Base-by-base conservation (phyloP, 37 sponge, comb jelly and placozoan species). In the Amphimedon queenslandica region DNA sequence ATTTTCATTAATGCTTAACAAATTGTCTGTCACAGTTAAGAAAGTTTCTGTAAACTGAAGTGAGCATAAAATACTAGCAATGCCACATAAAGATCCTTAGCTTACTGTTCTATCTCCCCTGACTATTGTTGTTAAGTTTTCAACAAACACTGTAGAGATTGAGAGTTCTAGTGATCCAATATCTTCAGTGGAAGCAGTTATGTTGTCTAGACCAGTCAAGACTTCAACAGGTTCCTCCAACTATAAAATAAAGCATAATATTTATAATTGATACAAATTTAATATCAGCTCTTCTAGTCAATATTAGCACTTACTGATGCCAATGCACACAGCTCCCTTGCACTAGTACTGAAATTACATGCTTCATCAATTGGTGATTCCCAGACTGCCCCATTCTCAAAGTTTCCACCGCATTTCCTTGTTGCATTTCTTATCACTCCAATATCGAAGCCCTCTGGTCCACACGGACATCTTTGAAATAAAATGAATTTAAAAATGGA, bases 131-230 rank as follows among this genome's bases (percentile, higher is more conserved):
- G 53, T 18, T 8, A 47, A 13, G 13, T 47, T n/a, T 25, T 60
- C 61, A 25, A 60, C 61, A 25, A 60, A n/a, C 8, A n/a, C 61
- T 25, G 61, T 60, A 60, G 61, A 60, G 27, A 60, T 60, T 6
- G 61, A 25, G 24, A 60, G 24, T 60, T 60, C 61, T 6, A 60
- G 21, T 25, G 61, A 60, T 60, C 61, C 27, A n/a, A 60, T 60
- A 5, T 11, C 27, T n/a, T 60, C 61, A 25, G 61, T 60, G 5
- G 5, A 6, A 25, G 24, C 28, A n/a, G 61, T 60, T 6, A 60
- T 60, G 28, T 60, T 60, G 28, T 60, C 28, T n/a, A 60, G 61
- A 25, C 61, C 61, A 60, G 8, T 6, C 21, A n/a, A 13, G 5
- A 25, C 24, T n/a, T 60, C 61, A n/a, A n/a, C 61, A 11, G 21